A percentile compares a stretch with the other conserved stretches of the same genome.
Evolutionary conservation across 2,888 invertebrate species (phyloP).

Genomic region (Dryomyza anilis): DNA sequence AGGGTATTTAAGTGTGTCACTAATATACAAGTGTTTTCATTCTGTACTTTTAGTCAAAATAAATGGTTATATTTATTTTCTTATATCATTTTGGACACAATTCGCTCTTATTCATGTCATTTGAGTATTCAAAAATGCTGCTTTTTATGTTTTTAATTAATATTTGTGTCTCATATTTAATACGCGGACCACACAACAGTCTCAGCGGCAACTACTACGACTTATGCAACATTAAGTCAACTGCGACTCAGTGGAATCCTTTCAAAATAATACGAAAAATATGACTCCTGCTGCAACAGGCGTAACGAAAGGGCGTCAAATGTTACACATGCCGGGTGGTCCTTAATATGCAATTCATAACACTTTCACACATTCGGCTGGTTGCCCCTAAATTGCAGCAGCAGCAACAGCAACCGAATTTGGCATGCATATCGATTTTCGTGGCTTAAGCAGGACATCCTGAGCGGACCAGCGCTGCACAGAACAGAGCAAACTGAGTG

Average conservation of each 20-base stretch:
- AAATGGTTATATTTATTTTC: too few species aligned
- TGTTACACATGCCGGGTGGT: constrained; percentile 25
- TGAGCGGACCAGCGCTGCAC: neutral
- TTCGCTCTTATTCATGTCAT: too few species aligned
- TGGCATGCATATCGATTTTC: constrained; percentile 23
- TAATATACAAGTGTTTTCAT: too few species aligned
- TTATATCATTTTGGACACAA: too few species aligned
- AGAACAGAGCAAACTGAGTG: neutral
- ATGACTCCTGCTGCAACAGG: constrained; percentile 14
- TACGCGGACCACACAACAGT: too few species aligned
- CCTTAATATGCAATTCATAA: constrained; percentile 43
- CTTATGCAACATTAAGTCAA: constrained; percentile 4
- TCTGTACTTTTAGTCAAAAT: too few species aligned
- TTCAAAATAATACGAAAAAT: too few species aligned
- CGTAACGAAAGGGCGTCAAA: constrained; percentile 34
- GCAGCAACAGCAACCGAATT: neutral
- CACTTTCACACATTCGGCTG: constrained; percentile 44
- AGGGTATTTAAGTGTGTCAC: too few species aligned
- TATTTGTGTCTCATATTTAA: too few species aligned
- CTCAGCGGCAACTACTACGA: too few species aligned
- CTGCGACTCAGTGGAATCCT: neutral
- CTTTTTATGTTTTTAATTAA: too few species aligned
- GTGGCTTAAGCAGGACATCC: constrained; percentile 18
- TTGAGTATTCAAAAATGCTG: too few species aligned
- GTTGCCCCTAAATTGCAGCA: neutral